Percentiles rank a stretch among this genome's conserved stretches.
Evolutionary conservation across 2,888 invertebrate genomes (phyloP).

Genomic region (Nomada lathburiana): DNA sequence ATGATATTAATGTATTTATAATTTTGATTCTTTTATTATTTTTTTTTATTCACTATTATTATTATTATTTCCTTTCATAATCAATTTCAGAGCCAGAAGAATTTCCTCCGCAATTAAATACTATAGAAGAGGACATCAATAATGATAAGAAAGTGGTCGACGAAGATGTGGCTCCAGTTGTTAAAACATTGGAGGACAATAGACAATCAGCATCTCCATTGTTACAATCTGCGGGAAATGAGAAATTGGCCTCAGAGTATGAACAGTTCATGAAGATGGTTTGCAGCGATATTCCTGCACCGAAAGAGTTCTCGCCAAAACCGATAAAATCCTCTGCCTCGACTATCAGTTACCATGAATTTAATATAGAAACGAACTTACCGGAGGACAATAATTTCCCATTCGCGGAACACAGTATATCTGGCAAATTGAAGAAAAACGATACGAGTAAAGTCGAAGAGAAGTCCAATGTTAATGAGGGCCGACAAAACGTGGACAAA

Average conservation of each 20-base stretch:
- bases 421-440: constrained; percentile 27
- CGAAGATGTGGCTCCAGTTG: constrained; percentile 17
- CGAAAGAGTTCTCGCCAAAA: constrained; percentile 59
- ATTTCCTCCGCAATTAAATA: constrained; percentile 38
- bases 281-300: constrained; percentile 76
- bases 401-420: constrained; percentile 19
- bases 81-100: constrained; percentile 49
- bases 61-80: background rate
- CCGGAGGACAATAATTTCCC: constrained; percentile 56
- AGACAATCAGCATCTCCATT: constrained; percentile 44
- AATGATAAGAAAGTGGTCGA: constrained; percentile 36
- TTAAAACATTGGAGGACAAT: constrained; percentile 40
- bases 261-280: constrained; percentile 87
- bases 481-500: constrained; percentile 23
- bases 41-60: background rate
- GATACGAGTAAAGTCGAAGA: constrained; percentile 35
- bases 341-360: constrained; percentile 71
- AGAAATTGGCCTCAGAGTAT: constrained; percentile 85
- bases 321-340: constrained; percentile 51
- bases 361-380: constrained; percentile 69
- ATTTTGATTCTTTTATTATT: background rate
- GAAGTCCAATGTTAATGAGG: constrained; percentile 37
- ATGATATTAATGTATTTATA: constrained; percentile 1
- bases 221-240: constrained; percentile 69
- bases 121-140: constrained; percentile 38